Conservation (phyloP, 2,888 invertebrate species). For the Temnothorax ravouxi region DNA sequence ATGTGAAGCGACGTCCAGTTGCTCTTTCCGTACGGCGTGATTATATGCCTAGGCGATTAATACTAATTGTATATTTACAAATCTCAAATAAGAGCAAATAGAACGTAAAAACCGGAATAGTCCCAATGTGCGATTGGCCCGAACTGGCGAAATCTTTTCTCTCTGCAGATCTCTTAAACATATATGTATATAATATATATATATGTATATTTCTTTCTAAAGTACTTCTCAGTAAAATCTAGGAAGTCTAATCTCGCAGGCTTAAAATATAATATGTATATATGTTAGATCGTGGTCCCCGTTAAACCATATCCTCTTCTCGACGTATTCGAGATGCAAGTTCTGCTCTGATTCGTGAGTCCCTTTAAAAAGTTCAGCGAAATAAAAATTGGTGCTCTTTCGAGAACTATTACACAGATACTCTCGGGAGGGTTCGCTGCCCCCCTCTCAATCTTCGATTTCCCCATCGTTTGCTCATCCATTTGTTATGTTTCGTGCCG, state of each 20-base stretch:
- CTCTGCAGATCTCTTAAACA: not conserved
- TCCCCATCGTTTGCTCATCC: conserved; percentile 1
- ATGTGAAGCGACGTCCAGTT: conserved; percentile 12
- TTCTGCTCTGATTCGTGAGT: conserved; percentile 24
- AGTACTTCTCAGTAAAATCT: conserved; percentile 39
- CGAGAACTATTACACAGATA: conserved; percentile 23
- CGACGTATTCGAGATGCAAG: not conserved
- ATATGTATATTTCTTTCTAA: conserved; percentile 13
- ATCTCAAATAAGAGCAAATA: conserved; percentile 40
- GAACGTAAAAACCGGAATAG: conserved; percentile 10
- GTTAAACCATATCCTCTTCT: conserved; percentile 35
- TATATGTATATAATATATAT: not conserved
- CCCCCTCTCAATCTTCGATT: not conserved
- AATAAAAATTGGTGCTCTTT: conserved; percentile 11
- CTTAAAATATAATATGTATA: conserved; percentile 12
- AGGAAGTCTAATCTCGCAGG: conserved; percentile 50
- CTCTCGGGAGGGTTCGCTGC: not conserved
- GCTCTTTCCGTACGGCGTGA: not conserved
- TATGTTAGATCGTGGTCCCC: conserved; percentile 45
- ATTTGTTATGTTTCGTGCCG: conserved; percentile 1
- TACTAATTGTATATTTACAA: conserved; percentile 51
- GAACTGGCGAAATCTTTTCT: conserved; percentile 13
- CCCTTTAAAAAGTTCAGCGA: conserved; percentile 3
- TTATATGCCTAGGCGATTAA: conserved; percentile 31
- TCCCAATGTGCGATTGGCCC: not conserved